phyloP scores from a whole-genome alignment of 2,113 vertebrate species.

The Mohoua ochrocephala region DNA sequence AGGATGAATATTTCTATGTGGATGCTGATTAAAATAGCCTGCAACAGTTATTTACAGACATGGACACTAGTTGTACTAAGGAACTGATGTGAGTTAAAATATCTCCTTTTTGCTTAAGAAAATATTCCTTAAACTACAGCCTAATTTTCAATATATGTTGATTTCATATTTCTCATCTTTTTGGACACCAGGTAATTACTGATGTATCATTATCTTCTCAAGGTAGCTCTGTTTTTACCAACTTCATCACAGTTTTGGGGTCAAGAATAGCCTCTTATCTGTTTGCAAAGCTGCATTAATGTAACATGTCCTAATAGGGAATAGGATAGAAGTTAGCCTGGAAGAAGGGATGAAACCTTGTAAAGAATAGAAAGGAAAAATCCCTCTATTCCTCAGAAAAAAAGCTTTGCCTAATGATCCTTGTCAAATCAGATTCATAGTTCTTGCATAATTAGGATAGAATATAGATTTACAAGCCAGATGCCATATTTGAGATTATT shows the following conservation, averaged over 20 bases:
- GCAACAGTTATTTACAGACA: neutral
- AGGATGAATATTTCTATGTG: neutral
- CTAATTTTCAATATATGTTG: neutral
- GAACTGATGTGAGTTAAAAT: neutral
- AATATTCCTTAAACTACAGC: neutral
- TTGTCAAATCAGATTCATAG: neutral
- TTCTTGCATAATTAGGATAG: neutral
- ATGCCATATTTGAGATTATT: neutral
- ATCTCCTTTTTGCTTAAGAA: neutral
- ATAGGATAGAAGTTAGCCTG: neutral
- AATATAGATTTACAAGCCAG: neutral
- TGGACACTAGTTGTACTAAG: neutral
- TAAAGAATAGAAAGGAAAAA: neutral
- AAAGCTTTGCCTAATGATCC: neutral
- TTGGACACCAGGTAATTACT: neutral
- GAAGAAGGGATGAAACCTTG: neutral
- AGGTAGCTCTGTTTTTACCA: neutral
- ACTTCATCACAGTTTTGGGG: neutral
- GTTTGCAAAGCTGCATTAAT: neutral
- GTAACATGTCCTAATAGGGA: neutral
- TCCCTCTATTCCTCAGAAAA: neutral
- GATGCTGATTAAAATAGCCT: neutral
- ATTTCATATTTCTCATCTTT: neutral
- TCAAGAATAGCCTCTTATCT: neutral
- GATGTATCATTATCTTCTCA: neutral